These are phyloP conservation scores for Epinotia brunnichana DNA, from an alignment of 2,888 invertebrate genomes.

Conservation along the genomic window DNA sequence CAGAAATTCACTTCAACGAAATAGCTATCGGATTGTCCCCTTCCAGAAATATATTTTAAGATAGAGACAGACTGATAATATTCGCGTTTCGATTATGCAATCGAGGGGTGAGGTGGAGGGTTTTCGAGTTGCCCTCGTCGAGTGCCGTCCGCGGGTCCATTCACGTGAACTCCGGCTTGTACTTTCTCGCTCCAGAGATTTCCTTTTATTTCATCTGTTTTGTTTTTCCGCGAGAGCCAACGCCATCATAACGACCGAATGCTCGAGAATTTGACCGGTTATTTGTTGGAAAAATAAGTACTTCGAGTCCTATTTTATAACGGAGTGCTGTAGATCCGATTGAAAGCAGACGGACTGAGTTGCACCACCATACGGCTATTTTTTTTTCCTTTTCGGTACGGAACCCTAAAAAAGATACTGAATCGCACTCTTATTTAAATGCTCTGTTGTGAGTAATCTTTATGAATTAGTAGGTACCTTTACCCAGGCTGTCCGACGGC, in stretches of 20 bases:
- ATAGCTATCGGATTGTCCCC: slow-evolving; percentile 40
- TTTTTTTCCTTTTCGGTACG: too few relatives aligned
- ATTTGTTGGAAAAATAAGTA: slow-evolving; percentile 62
- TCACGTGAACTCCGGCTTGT: slow-evolving; percentile 61
- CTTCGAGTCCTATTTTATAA: slow-evolving; percentile 49
- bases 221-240: slow-evolving; percentile 66
- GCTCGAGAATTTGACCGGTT: slow-evolving; percentile 66
- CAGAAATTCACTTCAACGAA: slow-evolving; percentile 49
- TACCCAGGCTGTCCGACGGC: too few relatives aligned
- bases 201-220: slow-evolving; percentile 68
- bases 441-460: too few relatives aligned
- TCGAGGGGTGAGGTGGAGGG: slow-evolving; percentile 53
- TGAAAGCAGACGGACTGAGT: too few relatives aligned
- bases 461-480: too few relatives aligned
- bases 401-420: too few relatives aligned
- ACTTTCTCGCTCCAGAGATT: slow-evolving; percentile 68
- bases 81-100: slow-evolving; percentile 51
- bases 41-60: slow-evolving; percentile 46
- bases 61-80: slow-evolving; percentile 50
- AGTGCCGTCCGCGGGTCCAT: slow-evolving; percentile 50
- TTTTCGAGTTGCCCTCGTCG: slow-evolving; percentile 52
- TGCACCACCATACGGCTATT: too few relatives aligned
- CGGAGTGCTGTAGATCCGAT: neutral
- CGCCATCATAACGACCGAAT: slow-evolving; percentile 69
- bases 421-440: too few relatives aligned